These are phyloP conservation scores for Halesus radiatus DNA, from an alignment of 1,140 invertebrate genomes.

Conservation along the genomic window DNA sequence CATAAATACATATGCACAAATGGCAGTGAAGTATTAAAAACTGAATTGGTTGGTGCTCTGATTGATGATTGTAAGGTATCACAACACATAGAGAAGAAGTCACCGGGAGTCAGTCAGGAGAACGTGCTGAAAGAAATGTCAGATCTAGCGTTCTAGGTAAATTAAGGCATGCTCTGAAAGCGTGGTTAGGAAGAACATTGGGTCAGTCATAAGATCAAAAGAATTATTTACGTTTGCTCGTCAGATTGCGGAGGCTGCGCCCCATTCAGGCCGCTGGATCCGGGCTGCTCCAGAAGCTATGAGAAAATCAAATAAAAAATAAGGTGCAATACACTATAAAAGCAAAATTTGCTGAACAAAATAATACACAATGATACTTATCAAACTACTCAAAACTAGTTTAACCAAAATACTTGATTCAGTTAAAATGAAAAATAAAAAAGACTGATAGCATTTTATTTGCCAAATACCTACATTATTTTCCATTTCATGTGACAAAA, in stretches of 20 bases:
- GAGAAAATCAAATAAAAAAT: slow-evolving; percentile 66
- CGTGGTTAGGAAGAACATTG: slow-evolving; percentile 46
- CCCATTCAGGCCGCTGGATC: slow-evolving; percentile 60
- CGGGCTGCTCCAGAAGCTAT: slow-evolving; percentile 75
- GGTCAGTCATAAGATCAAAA: slow-evolving; percentile 61
- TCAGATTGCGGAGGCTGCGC: slow-evolving; percentile 62
- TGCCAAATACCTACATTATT: too few species aligned
- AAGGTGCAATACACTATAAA: slow-evolving; percentile 56
- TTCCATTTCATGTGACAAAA: too few species aligned
- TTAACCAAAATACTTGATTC: background rate
- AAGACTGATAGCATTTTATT: background rate
- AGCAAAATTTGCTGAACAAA: slow-evolving; percentile 51
- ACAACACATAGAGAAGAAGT: slow-evolving; percentile 2
- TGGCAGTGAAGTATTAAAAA: background rate
- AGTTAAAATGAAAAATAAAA: background rate
- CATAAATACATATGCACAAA: too few species aligned
- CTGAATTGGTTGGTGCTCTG: background rate
- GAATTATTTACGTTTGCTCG: slow-evolving; percentile 72
- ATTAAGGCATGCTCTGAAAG: slow-evolving; percentile 38
- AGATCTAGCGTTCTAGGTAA: background rate
- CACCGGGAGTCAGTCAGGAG: slow-evolving; percentile 24
- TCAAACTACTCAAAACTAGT: slow-evolving; percentile 5
- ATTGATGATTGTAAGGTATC: background rate
- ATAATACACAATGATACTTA: slow-evolving; percentile 37
- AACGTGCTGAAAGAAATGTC: slow-evolving; percentile 40